Evolutionary conservation across 2,888 invertebrate genomes (phyloP).

Genomic region (Himalopsyche kuldschensis): DNA sequence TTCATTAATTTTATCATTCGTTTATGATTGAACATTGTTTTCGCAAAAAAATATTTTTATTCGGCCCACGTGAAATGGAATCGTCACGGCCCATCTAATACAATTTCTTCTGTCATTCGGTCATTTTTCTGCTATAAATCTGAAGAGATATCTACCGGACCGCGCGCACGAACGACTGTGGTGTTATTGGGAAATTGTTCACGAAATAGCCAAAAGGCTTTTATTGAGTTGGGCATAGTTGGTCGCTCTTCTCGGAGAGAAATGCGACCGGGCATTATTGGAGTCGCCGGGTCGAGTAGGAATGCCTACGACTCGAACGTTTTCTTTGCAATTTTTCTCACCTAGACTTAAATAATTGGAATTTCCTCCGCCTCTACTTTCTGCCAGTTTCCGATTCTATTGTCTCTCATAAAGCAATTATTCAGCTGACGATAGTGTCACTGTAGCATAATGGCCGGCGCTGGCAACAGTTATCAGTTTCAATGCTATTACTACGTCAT

Average conservation of each 20-base stretch:
- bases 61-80: background rate
- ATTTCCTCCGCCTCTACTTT: background rate
- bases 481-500: background rate
- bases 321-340: slow-evolving; percentile 26
- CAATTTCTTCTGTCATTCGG: background rate
- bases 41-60: too few relatives aligned
- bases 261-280: slow-evolving; percentile 22
- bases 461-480: background rate
- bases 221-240: slow-evolving; percentile 34
- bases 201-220: slow-evolving; percentile 7
- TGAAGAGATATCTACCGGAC: background rate
- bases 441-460: background rate
- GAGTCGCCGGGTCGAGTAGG: background rate
- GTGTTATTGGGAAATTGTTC: slow-evolving; percentile 19
- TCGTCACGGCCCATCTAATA: background rate
- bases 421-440: slow-evolving; percentile 28
- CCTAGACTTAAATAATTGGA: slow-evolving; percentile 21
- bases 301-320: slow-evolving; percentile 16
- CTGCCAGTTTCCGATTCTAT: background rate
- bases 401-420: slow-evolving; percentile 27
- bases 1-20: too few relatives aligned
- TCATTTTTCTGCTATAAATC: background rate
- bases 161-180: background rate
- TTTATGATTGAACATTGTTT: too few relatives aligned
- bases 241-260: slow-evolving; percentile 8